Base-by-base conservation (phyloP, 2,888 invertebrate species). In the Oligia fasciuncula region DNA sequence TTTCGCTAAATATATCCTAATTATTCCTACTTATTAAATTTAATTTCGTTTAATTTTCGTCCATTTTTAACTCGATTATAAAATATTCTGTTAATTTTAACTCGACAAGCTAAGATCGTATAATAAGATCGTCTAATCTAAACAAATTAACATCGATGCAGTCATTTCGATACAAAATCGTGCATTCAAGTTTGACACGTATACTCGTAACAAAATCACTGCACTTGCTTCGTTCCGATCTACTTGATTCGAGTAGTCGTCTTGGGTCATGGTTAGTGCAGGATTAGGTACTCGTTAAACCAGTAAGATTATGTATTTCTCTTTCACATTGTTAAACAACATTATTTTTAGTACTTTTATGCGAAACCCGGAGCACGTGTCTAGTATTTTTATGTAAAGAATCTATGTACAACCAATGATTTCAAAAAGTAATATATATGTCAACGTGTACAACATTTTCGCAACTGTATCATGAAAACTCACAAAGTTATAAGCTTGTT, bases 201-300 rank as follows among this genome's bases (percentile, higher is more conserved):
- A 46, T 46, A 46, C 46, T 2, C 46, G 46, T 74, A 60, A 71
- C 63, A 57, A 35, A 19, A 76, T 71, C 67, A 23, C 43, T 66
- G 73, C 54, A 73, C 67, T 73, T 43, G 49, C 14, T 69, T 54
- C 46, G 46, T 63, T 68, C 73, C 43, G 46, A 63, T 57, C n/a
- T 35, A 76, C 49, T 65, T 49, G 73, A 67, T 67, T 68, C 63
- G n/a, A 77, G 66, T 67, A 76, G 46, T 72, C 46, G 40, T 51
- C 71, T 70, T 67, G 71, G 85, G 77, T 85, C 82, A 87, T 51
- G 82, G 77, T 71, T 68, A 79, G 19, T 62, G 19, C 63, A 54
- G 13, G 17, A n/a, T 49, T 77, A 29, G 29, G 29, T 29, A 73
- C 69, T 70, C 51, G 57, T 76, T 66, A 46, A 72, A 85, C 86